Conservation (phyloP, 2,888 invertebrate species). For the Dasypolia templi region DNA sequence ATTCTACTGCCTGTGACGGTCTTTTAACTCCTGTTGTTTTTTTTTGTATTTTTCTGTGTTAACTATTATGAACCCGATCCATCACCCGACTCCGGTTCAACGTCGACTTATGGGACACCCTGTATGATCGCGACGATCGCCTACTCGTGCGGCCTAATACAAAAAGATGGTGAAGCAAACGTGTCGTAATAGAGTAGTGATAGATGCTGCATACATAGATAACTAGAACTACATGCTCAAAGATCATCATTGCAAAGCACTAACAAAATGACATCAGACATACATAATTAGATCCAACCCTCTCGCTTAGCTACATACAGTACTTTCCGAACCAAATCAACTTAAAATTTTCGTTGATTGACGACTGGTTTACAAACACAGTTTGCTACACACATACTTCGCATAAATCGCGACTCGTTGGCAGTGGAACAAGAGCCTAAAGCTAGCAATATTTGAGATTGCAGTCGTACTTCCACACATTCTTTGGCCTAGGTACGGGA, state of each 20-base stretch:
- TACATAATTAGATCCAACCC: background rate
- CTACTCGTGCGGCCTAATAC: background rate
- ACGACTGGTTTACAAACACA: background rate
- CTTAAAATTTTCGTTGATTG: background rate
- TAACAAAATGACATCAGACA: background rate
- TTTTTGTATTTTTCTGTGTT: too few relatives aligned
- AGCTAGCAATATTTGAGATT: background rate
- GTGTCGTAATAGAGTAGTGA: background rate
- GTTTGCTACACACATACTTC: too few relatives aligned
- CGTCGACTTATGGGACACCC: too few relatives aligned
- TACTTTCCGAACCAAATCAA: background rate
- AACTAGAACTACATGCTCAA: too few relatives aligned
- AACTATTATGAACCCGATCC: too few relatives aligned
- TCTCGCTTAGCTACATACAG: background rate
- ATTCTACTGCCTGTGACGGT: too few relatives aligned
- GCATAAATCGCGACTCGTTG: background rate
- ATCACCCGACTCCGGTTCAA: too few relatives aligned
- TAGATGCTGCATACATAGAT: background rate
- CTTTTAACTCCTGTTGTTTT: too few relatives aligned
- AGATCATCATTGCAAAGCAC: background rate
- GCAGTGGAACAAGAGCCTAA: slow-evolving; percentile 5
- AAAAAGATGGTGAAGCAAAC: background rate
- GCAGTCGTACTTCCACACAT: background rate
- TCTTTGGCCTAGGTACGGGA: slow-evolving; percentile 12
- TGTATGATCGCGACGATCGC: background rate